A percentile compares a stretch with the other conserved stretches of the same genome.
phyloP scores from a whole-genome alignment of 2,797 vertebrate genomes.

The Thalassophryne amazonica region DNA sequence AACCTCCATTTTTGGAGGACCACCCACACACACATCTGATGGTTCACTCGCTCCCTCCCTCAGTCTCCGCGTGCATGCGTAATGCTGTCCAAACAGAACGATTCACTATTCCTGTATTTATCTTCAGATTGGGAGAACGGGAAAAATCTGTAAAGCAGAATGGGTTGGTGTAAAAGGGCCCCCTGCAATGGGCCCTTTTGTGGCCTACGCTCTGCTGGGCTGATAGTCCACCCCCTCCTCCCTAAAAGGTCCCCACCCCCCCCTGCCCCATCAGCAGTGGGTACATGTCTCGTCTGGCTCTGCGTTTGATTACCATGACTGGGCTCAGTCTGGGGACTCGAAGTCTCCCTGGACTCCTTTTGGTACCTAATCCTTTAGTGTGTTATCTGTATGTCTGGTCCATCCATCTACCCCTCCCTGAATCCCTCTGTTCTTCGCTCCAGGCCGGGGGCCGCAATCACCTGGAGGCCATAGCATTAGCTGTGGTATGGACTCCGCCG shows the following conservation, averaged over 20 bases:
- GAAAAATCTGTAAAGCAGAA: conserved; percentile 23
- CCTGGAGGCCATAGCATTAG: conserved; percentile 7
- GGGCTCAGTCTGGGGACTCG: conserved; percentile 38
- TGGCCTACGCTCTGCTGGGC: too few relatives aligned
- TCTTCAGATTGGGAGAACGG: conserved; percentile 15
- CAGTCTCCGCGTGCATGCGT: conserved; percentile 31
- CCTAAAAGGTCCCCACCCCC: conserved; percentile 6
- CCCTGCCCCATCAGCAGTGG: neutral
- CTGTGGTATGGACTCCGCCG: neutral
- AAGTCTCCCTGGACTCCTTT: conserved; percentile 48
- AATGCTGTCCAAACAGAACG: conserved; percentile 85
- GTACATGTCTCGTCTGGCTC: conserved; percentile 23
- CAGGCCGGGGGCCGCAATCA: conserved; percentile 19
- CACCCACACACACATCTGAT: conserved; percentile 83
- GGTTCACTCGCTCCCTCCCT: conserved; percentile 56
- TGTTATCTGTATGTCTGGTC: conserved; percentile 54
- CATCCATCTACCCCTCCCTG: neutral
- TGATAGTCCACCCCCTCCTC: neutral
- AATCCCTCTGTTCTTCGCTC: neutral
- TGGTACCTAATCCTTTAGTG: conserved; percentile 68
- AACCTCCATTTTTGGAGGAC: conserved; percentile 82
- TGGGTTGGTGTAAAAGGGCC: conserved; percentile 7
- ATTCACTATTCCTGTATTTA: conserved; percentile 70
- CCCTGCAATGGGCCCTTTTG: too few relatives aligned
- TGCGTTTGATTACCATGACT: conserved; percentile 56